Conservation (phyloP, 2,888 invertebrate genomes). For the Dasysyrphus albostriatus region DNA sequence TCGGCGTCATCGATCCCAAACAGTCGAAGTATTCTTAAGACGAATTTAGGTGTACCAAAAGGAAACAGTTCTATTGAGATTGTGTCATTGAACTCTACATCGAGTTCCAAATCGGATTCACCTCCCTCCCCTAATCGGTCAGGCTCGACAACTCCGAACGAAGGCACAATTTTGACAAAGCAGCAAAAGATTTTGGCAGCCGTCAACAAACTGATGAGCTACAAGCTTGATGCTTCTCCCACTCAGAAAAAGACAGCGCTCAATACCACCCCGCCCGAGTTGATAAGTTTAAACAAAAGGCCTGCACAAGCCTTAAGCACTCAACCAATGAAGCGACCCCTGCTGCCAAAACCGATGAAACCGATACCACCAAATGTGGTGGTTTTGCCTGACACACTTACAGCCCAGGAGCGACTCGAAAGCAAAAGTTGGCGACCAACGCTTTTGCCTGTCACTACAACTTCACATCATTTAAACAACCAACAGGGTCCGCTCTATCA, state of each 20-base stretch:
- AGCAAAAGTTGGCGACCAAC: slow-evolving; percentile 90
- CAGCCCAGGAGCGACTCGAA: slow-evolving; percentile 83
- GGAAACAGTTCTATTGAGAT: slow-evolving; percentile 79
- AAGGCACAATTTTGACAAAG: slow-evolving; percentile 78
- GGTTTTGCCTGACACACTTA: slow-evolving; percentile 82
- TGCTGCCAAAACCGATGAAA: slow-evolving; percentile 76
- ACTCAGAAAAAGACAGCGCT: slow-evolving; percentile 73
- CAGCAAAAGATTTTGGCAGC: slow-evolving; percentile 81
- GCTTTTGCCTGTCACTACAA: slow-evolving; percentile 87
- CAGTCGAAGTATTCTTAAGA: slow-evolving; percentile 82
- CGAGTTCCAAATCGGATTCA: slow-evolving; percentile 58
- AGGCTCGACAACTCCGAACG: slow-evolving; percentile 51
- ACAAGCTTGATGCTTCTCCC: slow-evolving; percentile 77
- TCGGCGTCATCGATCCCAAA: slow-evolving; percentile 75
- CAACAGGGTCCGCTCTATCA: slow-evolving; percentile 84
- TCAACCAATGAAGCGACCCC: slow-evolving; percentile 82
- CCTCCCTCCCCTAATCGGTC: slow-evolving; percentile 52
- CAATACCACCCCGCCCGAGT: slow-evolving; percentile 85
- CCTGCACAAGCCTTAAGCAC: slow-evolving; percentile 33
- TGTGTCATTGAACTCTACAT: slow-evolving; percentile 78
- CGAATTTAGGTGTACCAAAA: slow-evolving; percentile 79
- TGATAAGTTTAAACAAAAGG: slow-evolving; percentile 86
- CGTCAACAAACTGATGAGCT: slow-evolving; percentile 80
- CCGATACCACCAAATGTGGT: slow-evolving; percentile 81
- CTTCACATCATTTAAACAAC: slow-evolving; percentile 79